These are phyloP conservation scores for Trisateles emortualis DNA, from an alignment of 2,888 invertebrate genomes.

Conservation along the genomic window DNA sequence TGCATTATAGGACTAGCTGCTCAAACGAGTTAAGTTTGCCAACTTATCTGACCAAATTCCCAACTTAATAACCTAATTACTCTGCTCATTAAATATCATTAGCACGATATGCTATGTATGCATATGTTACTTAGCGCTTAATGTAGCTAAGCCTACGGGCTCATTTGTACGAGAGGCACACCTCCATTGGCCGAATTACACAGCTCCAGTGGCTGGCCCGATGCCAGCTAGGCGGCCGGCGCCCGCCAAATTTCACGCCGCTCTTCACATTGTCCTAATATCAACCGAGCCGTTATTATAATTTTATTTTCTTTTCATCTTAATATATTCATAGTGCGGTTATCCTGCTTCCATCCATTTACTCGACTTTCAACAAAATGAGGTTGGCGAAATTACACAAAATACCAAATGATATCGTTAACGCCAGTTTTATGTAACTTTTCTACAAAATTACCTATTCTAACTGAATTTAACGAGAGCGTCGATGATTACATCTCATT, in stretches of 20 bases:
- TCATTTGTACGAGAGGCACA: slow-evolving; percentile 21
- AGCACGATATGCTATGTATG: slow-evolving; percentile 1
- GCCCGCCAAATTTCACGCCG: slow-evolving; percentile 39
- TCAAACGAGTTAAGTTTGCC: neutral
- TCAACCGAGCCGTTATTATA: slow-evolving; percentile 29
- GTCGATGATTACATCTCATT: slow-evolving; percentile 20
- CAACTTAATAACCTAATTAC: slow-evolving; percentile 7
- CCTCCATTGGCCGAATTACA: slow-evolving; percentile 36
- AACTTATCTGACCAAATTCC: neutral
- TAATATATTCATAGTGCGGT: slow-evolving; percentile 34
- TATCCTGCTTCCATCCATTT: slow-evolving; percentile 20
- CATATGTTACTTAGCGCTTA: neutral
- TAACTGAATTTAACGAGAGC: slow-evolving; percentile 22
- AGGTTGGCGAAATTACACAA: slow-evolving; percentile 14
- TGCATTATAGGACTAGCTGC: neutral
- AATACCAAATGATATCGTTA: slow-evolving; percentile 9
- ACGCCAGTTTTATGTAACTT: slow-evolving; percentile 12
- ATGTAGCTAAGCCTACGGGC: slow-evolving; percentile 8
- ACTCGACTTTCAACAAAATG: slow-evolving; percentile 14
- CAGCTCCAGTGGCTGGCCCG: slow-evolving; percentile 30
- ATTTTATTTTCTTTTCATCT: slow-evolving; percentile 33
- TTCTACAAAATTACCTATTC: slow-evolving; percentile 1
- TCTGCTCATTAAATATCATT: slow-evolving; percentile 8
- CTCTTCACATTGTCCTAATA: slow-evolving; percentile 36
- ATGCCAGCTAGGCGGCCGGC: slow-evolving; percentile 35